Evolutionary conservation across 2,113 vertebrate genomes (phyloP).

Genomic region (Dipodomys ordii): DNA sequence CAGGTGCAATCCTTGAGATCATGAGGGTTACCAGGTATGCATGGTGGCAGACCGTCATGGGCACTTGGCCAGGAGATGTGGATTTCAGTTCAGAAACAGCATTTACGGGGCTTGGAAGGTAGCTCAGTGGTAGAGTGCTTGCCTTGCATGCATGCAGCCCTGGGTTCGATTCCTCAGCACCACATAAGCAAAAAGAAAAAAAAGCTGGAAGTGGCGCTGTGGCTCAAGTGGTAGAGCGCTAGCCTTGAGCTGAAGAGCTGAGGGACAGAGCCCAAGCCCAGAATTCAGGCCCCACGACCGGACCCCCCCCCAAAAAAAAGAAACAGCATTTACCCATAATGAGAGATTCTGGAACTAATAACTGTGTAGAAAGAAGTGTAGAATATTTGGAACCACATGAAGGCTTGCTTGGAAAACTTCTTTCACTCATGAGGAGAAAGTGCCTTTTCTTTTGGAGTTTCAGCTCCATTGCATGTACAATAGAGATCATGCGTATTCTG

Average conservation of each 20-base stretch:
- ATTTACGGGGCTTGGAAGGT: no score
- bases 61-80: neutral
- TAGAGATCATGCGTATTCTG: neutral
- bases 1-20: neutral
- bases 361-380: neutral
- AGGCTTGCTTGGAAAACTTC: neutral
- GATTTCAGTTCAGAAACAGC: neutral
- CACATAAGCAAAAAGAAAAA: no score
- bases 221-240: no score
- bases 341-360: neutral
- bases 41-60: neutral
- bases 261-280: no score
- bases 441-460: neutral
- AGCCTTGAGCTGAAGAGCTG: no score
- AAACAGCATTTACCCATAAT: neutral
- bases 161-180: no score
- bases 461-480: neutral
- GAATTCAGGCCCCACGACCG: no score
- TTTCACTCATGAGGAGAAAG: neutral
- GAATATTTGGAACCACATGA: neutral
- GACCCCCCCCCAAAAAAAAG: no score
- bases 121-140: no score
- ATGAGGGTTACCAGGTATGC: neutral
- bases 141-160: no score
- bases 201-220: no score